Base-by-base conservation (phyloP, 2,888 invertebrate species). In the Electrophaes corylata region DNA sequence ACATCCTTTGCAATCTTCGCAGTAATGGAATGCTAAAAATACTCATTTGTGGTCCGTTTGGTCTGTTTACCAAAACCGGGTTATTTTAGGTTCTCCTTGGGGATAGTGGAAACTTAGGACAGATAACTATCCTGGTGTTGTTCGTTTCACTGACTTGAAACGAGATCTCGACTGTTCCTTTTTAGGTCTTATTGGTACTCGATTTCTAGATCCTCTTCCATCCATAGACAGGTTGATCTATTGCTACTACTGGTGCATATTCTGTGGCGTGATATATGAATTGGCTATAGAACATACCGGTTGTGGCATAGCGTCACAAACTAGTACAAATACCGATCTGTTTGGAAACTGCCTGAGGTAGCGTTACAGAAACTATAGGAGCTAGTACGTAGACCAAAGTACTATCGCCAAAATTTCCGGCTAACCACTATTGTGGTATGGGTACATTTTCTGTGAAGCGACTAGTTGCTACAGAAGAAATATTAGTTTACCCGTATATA, bases 291-390 rank as follows among this genome's bases (percentile, higher is more conserved):
- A 37, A 29, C 16, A 51, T 59, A 55, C 59, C 50, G 50, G 59
- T 60, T 50, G 57, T 50, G 35, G 43, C 12, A 26, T 37, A 43
- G 37, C 43, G 46, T 47, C 55, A 31, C 59, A 37, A 58, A 45
- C 45, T 55, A 46, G 45, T 45, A 46, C 51, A 29, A 49, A 50
- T 50, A 33, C 31, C 56, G 20, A 56, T 47, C 20, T 8, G 20
- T 54, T 54, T 41, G 41, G 50, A 59, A 37, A 55, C 33, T 60
- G 47, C 39, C 51, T 55, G 58, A 29, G 40, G 51, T 33, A 48
- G 19, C 37, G 31, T 44, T 33, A 47, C 43, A 26, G 16, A 45
- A 40, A 37, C 35, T 37, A 29, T 20, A 18, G 46, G 14, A 50
- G 35, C 26, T 35, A 26, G 37, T 54, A 33, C 14, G 48, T 48